Evolutionary conservation across 2,797 vertebrate genomes (phyloP).

Genomic region (Hybognathus amarus): DNA sequence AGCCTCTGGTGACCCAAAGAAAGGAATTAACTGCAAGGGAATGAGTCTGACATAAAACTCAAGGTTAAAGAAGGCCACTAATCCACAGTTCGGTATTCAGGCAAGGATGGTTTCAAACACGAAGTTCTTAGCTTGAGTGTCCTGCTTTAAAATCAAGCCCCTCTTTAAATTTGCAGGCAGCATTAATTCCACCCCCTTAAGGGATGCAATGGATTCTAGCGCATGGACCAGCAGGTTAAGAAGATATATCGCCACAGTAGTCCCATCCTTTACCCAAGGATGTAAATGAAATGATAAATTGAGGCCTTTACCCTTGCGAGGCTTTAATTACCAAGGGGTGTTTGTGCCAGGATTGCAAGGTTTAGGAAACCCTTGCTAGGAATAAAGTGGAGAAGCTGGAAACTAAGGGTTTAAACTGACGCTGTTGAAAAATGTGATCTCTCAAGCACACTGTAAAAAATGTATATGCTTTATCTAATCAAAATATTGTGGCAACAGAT

Average conservation of each 20-base stretch:
- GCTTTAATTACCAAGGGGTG: not conserved
- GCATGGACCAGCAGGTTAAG: slow-evolving; percentile 17
- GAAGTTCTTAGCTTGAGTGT: not conserved
- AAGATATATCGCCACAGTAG: slow-evolving; percentile 16
- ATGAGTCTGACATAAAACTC: slow-evolving; percentile 9
- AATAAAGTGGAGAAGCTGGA: not conserved
- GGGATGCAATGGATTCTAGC: slow-evolving; percentile 1
- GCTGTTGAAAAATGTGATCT: not conserved
- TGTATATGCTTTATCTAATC: no score
- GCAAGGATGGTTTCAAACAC: not conserved
- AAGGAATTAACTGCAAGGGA: slow-evolving; percentile 24
- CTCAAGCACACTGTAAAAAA: no score
- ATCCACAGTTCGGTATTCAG: slow-evolving; percentile 36
- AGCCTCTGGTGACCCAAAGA: slow-evolving; percentile 29
- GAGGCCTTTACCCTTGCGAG: not conserved
- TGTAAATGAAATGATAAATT: slow-evolving; percentile 34
- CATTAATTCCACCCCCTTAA: slow-evolving; percentile 15
- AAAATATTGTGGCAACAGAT: no score
- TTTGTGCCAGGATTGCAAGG: slow-evolving; percentile 14
- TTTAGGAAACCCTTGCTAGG: not conserved
- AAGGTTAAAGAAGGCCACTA: slow-evolving; percentile 18
- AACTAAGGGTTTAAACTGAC: not conserved
- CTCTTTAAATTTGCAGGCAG: slow-evolving; percentile 18
- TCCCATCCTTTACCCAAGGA: slow-evolving; percentile 12
- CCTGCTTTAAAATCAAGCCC: slow-evolving; percentile 22